Evolutionary conservation across 2,113 vertebrate species (phyloP), one percentile per base, ranked within the genome.

Genomic region (Tragulus kanchil): DNA sequence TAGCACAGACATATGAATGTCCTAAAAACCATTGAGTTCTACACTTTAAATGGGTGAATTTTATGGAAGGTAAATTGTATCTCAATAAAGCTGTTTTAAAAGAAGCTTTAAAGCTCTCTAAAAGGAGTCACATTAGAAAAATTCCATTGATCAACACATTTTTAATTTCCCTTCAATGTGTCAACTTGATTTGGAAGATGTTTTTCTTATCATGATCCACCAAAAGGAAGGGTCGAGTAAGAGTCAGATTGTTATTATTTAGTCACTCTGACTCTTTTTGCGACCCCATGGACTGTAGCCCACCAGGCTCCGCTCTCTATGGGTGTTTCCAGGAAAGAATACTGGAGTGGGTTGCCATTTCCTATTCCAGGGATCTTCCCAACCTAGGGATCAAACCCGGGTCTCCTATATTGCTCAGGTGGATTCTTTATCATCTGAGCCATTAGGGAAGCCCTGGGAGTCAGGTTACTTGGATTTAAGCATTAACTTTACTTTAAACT

Each of bases 121-220:
- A 56, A 95, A 95, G 15, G 56, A 58, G 36, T 77, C 84, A 11
- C 50, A 64, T 50, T 81, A 59, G 54, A 73, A 92, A 75, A 36
- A 26, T 79, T 23, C 8, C 77, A n/a, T 21, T 59, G 48, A 71
- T 42, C 36, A 65, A 56, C 9, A 59, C 64, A 75, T 50, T 58
- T 84, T 77, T 59, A 31, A 67, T 78, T 59, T 3, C 23, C 78
- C 3, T 58, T 62, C 31, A 6, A 89, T 73, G 71, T 50, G n/a
- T 73, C 36, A 52, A 1, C 19, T 52, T 93, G 62, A 73, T 36
- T 81, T 13, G 6, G 25, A 90, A 19, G 16, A 56, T 73, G 42
- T 78, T 95, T 96, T 65, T 50, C 78, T 95, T 85, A 28, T 17
- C 28, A 71, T 89, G 36, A 78, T 50, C 36, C 56, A 71, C n/a